Evolutionary conservation across 2,888 invertebrate genomes (phyloP), one percentile per base, ranked within the genome.

Genomic region (Meta bourneti): DNA sequence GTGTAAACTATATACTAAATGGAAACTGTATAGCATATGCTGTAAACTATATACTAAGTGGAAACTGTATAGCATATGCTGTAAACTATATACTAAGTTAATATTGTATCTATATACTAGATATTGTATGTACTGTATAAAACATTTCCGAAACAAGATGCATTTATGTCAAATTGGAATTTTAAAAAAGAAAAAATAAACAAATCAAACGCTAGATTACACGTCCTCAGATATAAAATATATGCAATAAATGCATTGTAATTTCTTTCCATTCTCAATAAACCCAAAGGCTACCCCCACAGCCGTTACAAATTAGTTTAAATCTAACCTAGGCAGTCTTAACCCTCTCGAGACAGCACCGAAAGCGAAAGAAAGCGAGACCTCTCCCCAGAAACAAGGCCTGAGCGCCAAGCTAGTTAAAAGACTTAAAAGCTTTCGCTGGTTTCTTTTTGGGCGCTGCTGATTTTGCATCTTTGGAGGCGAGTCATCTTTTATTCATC

Each of bases 351-450:
- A 61, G 61, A 16, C 54, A 85, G 61, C n/a, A n/a, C 54, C 19
- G 16, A 69, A 77, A 19, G 77, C 61, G 16, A 85, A 77, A 61
- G 34, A 34, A 34, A 34, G 34, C 34, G 34, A 34, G 61, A 16
- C 61, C 8, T 61, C 61, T 0, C 11, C 11, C 61, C 11, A 61
- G 11, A 9, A 9, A 9, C 11, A 61, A 61, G 16, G 16, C 7
- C 16, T 61, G 13, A 54, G 11, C 8, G 72, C 51, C 79, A 89
- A 61, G 72, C 83, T 84, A 83, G 83, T 89, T 89, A 89, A 83
- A 79, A 52, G 83, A 83, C 80, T 87, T 87, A 83, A 89, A 89
- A 79, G 83, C 89, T 84, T 84, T 89, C 81, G 83, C 83, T 54
- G 78, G 83, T 89, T 83, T 77, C 82, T 51, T 69, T 86, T 49